phyloP scores from a whole-genome alignment of 2,113 vertebrate species.

The Alethe diademata region DNA sequence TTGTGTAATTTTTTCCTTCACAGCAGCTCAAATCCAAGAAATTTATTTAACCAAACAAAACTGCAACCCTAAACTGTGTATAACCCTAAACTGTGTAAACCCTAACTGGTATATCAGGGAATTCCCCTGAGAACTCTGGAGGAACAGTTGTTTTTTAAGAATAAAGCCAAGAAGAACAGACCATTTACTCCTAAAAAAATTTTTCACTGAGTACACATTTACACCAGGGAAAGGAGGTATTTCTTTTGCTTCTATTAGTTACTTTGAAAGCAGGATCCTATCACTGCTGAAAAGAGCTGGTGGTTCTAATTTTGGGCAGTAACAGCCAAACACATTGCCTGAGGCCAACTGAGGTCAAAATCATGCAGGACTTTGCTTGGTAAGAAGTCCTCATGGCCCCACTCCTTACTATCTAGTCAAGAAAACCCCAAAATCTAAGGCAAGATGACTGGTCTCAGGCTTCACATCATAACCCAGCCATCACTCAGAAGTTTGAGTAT shows the following conservation, averaged over 20 bases:
- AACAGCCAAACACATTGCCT: neutral
- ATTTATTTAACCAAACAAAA: neutral
- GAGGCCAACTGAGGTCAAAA: neutral
- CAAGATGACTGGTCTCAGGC: neutral
- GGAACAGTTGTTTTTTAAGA: neutral
- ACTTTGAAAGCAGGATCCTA: neutral
- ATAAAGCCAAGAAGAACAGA: neutral
- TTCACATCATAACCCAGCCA: neutral
- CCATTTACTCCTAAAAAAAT: neutral
- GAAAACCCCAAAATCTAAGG: neutral
- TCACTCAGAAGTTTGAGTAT: neutral
- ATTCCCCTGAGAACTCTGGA: neutral
- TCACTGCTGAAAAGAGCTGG: neutral
- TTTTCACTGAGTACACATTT: neutral
- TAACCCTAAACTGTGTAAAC: no score
- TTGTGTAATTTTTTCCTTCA: neutral
- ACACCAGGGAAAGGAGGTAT: neutral
- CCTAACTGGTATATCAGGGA: neutral
- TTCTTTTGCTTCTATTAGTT: neutral
- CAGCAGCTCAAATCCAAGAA: neutral
- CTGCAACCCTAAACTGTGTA: neutral
- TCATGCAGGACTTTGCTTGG: neutral
- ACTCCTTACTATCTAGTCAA: neutral
- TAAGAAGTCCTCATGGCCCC: neutral
- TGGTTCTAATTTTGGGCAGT: neutral